Conservation (phyloP, 2,888 invertebrate genomes). For the Spisula subtruncata region DNA sequence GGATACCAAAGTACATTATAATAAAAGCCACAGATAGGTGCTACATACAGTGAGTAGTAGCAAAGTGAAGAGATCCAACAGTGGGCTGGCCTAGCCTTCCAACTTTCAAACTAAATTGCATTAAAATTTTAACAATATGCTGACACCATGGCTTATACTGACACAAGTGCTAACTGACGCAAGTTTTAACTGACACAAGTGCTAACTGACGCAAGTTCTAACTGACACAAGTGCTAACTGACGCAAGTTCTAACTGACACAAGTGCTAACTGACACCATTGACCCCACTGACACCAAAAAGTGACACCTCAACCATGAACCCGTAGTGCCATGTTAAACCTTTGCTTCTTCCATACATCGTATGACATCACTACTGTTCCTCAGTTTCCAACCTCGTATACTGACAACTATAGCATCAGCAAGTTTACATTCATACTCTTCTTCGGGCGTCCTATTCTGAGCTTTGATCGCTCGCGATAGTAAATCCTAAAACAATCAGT, state of each 20-base stretch:
- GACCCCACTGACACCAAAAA: too few species aligned
- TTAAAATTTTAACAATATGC: background rate
- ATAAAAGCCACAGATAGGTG: too few species aligned
- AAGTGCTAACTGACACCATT: too few species aligned
- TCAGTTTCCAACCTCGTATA: slow-evolving; percentile 47
- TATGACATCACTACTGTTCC: slow-evolving; percentile 39
- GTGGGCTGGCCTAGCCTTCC: background rate
- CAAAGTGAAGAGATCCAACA: background rate
- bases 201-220: too few species aligned
- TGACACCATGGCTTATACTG: background rate
- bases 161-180: background rate
- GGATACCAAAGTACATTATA: too few species aligned
- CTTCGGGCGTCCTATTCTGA: slow-evolving; percentile 59
- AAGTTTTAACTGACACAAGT: too few species aligned
- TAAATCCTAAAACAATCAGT: slow-evolving; percentile 24
- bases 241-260: too few species aligned
- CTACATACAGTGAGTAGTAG: too few species aligned
- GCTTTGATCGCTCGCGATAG: slow-evolving; percentile 48
- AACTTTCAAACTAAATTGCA: too few species aligned
- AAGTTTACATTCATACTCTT: slow-evolving; percentile 33
- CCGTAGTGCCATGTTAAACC: slow-evolving; percentile 36
- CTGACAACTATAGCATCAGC: slow-evolving; percentile 54
- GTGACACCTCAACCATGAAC: too few species aligned
- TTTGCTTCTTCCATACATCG: slow-evolving; percentile 60
- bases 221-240: too few species aligned